Percentiles rank a stretch among this genome's conserved stretches.
These are phyloP conservation scores for Catocala sponsa DNA, from an alignment of 2,888 invertebrate species.

Conservation along the genomic window DNA sequence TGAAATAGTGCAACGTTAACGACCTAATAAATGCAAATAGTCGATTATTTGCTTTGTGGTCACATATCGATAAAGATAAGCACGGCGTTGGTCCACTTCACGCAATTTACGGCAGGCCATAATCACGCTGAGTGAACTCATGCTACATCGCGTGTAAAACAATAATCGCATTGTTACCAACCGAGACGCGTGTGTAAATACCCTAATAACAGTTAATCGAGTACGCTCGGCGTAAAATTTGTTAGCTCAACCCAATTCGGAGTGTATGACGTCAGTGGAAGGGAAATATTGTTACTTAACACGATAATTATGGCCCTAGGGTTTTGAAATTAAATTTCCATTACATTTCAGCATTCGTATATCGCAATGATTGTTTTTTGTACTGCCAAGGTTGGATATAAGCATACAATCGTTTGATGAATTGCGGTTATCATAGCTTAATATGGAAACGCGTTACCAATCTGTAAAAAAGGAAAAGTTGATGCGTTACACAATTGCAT, in stretches of 20 bases:
- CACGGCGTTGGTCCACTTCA: background rate
- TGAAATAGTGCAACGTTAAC: no score
- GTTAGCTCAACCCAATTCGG: constrained; percentile 40
- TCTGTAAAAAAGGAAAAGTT: no score
- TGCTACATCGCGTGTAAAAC: constrained; percentile 38
- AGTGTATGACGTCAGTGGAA: constrained; percentile 32
- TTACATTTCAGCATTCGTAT: no score
- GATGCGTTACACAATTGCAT: no score
- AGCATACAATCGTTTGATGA: no score
- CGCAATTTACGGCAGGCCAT: background rate
- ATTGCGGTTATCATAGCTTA: no score
- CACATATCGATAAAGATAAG: constrained; percentile 25
- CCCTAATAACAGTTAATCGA: constrained; percentile 43
- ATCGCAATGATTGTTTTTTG: no score
- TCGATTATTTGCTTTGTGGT: background rate
- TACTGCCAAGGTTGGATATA: no score
- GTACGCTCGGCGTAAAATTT: constrained; percentile 29
- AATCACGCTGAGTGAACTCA: constrained; percentile 12
- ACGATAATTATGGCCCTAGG: background rate
- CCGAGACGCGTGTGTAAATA: constrained; percentile 41
- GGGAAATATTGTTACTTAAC: constrained; percentile 20
- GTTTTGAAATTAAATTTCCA: background rate
- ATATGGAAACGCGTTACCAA: no score
- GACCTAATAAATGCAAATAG: no score
- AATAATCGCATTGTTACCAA: constrained; percentile 27